Evolutionary conservation across 2,797 vertebrate genomes (phyloP).

Genomic region (Anguilla marmorata): DNA sequence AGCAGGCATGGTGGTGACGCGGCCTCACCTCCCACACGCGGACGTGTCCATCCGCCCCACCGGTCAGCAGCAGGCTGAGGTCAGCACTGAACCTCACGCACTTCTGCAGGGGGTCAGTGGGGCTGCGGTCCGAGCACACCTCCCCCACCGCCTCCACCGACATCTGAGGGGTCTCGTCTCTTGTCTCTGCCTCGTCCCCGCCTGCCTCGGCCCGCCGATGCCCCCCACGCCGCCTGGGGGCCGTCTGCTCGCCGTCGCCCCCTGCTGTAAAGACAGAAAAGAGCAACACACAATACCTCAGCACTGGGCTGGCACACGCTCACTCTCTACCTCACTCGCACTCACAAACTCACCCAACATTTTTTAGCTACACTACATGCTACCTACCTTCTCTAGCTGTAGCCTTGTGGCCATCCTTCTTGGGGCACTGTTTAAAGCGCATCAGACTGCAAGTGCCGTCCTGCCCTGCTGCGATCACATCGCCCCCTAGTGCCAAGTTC

Average conservation of each 20-base stretch:
- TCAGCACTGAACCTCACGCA: constrained; percentile 84
- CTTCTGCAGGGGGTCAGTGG: constrained; percentile 85
- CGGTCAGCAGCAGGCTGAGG: constrained; percentile 79
- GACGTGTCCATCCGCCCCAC: constrained; percentile 85
- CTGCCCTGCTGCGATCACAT: constrained; percentile 88
- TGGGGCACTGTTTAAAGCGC: constrained; percentile 64
- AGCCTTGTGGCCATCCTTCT: constrained; percentile 41
- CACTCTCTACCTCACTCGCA: not conserved
- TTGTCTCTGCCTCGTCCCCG: constrained; percentile 47
- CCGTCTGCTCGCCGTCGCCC: constrained; percentile 54
- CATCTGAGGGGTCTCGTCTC: constrained; percentile 67
- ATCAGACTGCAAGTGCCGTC: constrained; percentile 85
- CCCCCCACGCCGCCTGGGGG: constrained; percentile 61
- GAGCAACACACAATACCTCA: not conserved
- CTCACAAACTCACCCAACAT: not conserved
- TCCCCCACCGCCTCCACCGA: constrained; percentile 73
- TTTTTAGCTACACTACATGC: not conserved
- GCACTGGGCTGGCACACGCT: not conserved
- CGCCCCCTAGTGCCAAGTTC: constrained; percentile 83
- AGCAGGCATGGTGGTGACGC: not conserved
- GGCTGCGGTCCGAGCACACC: constrained; percentile 83
- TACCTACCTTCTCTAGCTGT: constrained; percentile 70
- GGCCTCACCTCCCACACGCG: constrained; percentile 87
- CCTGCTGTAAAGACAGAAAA: constrained; percentile 46
- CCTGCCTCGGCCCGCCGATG: constrained; percentile 50